Base-by-base conservation (phyloP, 2,113 vertebrate genomes). In the Ochotona princeps region DNA sequence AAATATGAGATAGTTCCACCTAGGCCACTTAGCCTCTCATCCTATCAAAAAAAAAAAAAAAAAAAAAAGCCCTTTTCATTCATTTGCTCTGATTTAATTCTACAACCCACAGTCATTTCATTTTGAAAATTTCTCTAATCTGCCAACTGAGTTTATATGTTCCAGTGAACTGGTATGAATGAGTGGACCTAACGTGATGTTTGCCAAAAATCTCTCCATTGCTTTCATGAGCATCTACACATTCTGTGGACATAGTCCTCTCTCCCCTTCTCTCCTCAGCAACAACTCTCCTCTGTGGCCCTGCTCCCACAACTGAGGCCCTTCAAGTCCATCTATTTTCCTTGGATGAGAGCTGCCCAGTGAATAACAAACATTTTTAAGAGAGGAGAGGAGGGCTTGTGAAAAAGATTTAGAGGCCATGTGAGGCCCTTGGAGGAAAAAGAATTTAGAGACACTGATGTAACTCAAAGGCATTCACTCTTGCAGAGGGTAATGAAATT, bases 401-500 rank as follows among this genome's bases (percentile, higher is more conserved):
- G 92, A 92, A 94, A 94, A 89, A 94, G 95, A 94, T 83, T 89
- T 54, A 88, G 94, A 95, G 49, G 91, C 92, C 94, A 94, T 82
- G 75, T 44, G 61, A 82, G 84, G 91, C 66, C 54, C 76, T 87
- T 17, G 60, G 54, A 88, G 82, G 72, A 93, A 85, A 95, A 95
- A 86, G 83, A 94, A 94, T 95, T 89, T 63, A 49, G 89, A 90
- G 14, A 47, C 1, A 28, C 57, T 38, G 75, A 85, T 75, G 35
- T 44, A 92, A 78, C 89, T 97, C 94, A 94, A 76, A 67, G 84
- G 72, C 65, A 79, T 61, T 89, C 94, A 96, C 92, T 95, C 0
- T 92, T 95, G 96, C 96, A 87, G 92, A 97, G 92, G 95, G 95
- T 86, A 97, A 96, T 93, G 82, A 95, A 96, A 78, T 74, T 97